Evolutionary conservation across 2,797 vertebrate genomes (phyloP).

Genomic region (Chelonia mydas): DNA sequence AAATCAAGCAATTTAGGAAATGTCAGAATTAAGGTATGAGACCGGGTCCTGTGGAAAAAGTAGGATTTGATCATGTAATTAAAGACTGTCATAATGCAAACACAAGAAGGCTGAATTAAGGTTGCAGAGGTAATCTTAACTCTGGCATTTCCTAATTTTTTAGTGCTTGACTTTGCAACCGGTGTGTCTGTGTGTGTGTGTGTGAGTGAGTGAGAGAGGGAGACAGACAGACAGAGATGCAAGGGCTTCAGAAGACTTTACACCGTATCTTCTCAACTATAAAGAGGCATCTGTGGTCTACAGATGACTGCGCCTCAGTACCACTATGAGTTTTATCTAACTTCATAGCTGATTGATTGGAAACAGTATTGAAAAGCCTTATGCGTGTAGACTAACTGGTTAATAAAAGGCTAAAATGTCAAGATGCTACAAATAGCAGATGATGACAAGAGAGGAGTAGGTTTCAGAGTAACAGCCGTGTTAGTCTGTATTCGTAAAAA

Average conservation of each 20-base stretch:
- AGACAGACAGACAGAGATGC: not conserved
- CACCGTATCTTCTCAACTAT: not conserved
- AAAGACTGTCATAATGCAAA: not conserved
- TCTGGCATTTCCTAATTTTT: not conserved
- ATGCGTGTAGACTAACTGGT: not conserved
- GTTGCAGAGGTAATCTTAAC: not conserved
- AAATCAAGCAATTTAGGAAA: too few species aligned
- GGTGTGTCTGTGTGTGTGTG: not conserved
- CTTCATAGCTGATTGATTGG: not conserved
- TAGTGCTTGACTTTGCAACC: not conserved
- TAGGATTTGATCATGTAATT: not conserved
- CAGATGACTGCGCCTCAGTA: not conserved
- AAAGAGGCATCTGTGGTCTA: not conserved
- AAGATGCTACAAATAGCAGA: not conserved
- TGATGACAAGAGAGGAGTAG: not conserved
- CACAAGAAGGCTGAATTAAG: not conserved
- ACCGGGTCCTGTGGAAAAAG: not conserved
- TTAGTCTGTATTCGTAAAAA: too few species aligned
- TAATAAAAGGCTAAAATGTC: not conserved
- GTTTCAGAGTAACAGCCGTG: too few species aligned
- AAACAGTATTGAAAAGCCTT: not conserved
- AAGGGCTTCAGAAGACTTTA: not conserved
- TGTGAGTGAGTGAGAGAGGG: too few species aligned
- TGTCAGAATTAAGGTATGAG: not conserved
- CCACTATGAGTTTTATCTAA: not conserved